phyloP scores from a whole-genome alignment of 2,888 invertebrate genomes.

The Neocrepidodera transversa region DNA sequence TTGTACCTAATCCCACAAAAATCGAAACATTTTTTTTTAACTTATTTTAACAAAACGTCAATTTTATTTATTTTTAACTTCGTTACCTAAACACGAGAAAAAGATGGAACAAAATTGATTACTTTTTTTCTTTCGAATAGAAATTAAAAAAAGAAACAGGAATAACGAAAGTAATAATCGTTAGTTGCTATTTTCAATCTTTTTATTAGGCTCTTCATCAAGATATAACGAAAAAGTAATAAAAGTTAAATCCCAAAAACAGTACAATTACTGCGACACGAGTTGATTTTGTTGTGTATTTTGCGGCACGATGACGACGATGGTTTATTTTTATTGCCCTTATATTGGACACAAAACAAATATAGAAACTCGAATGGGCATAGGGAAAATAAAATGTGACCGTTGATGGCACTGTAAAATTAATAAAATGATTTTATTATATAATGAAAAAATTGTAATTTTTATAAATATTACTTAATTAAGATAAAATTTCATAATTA shows the following conservation, averaged over 20 bases:
- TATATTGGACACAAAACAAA: constrained; percentile 11
- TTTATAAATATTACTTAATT: too few species aligned
- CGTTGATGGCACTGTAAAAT: too few species aligned
- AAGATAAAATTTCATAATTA: too few species aligned
- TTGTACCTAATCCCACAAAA: too few species aligned
- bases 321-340: constrained; percentile 20
- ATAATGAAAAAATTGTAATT: too few species aligned
- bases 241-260: constrained; percentile 23
- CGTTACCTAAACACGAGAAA: background rate
- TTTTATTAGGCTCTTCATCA: constrained; percentile 18
- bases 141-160: constrained; percentile 25
- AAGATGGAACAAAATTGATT: background rate
- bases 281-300: constrained; percentile 8
- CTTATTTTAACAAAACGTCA: too few species aligned
- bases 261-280: constrained; percentile 9
- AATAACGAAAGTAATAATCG: constrained; percentile 24
- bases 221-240: constrained; percentile 24
- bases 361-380: background rate
- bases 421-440: too few species aligned
- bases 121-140: constrained; percentile 14
- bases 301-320: background rate
- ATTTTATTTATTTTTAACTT: background rate
- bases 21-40: too few species aligned
- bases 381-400: background rate
- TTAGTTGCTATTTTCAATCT: constrained; percentile 21